phyloP scores from a whole-genome alignment of 2,888 invertebrate genomes.

The Aphodius sticticus region DNA sequence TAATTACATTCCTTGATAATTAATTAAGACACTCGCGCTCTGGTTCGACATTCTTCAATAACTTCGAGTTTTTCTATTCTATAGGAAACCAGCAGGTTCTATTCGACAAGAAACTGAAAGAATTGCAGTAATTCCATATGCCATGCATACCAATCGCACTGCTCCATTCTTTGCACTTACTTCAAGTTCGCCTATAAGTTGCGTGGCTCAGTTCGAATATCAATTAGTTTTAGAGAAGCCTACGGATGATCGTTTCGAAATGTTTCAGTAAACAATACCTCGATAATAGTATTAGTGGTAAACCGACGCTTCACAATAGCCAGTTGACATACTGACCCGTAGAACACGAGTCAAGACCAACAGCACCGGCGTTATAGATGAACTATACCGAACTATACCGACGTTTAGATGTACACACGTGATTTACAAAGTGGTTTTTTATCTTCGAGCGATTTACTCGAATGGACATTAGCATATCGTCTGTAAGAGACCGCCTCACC shows the following conservation, averaged over 20 bases:
- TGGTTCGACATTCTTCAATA: neutral
- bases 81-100: neutral
- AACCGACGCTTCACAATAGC: neutral
- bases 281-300: neutral
- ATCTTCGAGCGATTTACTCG: neutral
- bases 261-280: neutral
- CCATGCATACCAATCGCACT: too few species aligned
- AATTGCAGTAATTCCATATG: too few species aligned
- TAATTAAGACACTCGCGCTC: neutral
- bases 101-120: too few species aligned
- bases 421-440: neutral
- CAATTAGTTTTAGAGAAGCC: neutral
- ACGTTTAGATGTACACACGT: neutral
- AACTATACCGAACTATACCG: conserved; percentile 4
- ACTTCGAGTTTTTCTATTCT: neutral
- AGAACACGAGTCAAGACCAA: neutral
- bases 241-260: neutral
- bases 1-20: neutral
- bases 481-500: neutral
- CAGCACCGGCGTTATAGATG: neutral
- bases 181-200: neutral
- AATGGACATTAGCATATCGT: neutral
- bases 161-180: neutral
- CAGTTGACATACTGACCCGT: neutral
- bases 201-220: neutral